These are phyloP conservation scores for Eulemur coronatus DNA, from an alignment of 2,797 vertebrate species.

Conservation along the genomic window DNA sequence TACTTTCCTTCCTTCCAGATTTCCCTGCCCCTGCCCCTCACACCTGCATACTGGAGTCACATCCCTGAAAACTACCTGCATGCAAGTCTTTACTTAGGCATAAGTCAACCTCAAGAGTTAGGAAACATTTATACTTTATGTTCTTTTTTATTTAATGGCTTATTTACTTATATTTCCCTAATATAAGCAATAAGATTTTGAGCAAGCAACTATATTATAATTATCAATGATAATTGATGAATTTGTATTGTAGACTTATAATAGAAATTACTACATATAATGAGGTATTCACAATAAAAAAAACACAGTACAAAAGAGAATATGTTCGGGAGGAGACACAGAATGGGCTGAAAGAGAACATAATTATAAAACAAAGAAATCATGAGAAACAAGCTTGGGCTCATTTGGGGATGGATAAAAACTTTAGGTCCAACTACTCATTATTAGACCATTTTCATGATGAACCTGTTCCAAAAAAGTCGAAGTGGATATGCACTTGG, in stretches of 20 bases:
- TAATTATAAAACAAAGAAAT: slow-evolving; percentile 66
- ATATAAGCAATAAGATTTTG: background rate
- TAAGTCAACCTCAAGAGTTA: background rate
- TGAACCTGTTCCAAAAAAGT: slow-evolving; percentile 60
- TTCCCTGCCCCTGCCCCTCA: background rate
- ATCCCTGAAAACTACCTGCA: background rate
- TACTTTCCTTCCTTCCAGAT: background rate
- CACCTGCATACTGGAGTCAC: background rate
- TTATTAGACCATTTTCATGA: slow-evolving; percentile 71
- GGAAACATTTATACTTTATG: background rate
- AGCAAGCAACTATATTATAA: background rate
- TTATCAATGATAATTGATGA: background rate
- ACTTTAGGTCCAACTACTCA: slow-evolving; percentile 43
- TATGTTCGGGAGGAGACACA: slow-evolving; percentile 24
- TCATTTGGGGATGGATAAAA: slow-evolving; percentile 64
- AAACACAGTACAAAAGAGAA: slow-evolving; percentile 47
- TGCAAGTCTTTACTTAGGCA: background rate
- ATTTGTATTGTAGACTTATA: background rate
- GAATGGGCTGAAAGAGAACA: slow-evolving; percentile 48
- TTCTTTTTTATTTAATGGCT: background rate
- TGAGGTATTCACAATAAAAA: slow-evolving; percentile 47
- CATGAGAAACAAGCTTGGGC: slow-evolving; percentile 48
- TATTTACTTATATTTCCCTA: background rate
- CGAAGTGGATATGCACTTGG: slow-evolving; percentile 47
- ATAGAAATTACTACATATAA: slow-evolving; percentile 45